Evolutionary conservation across 2,113 vertebrate species (phyloP).

Genomic region (Aegithalos caudatus): DNA sequence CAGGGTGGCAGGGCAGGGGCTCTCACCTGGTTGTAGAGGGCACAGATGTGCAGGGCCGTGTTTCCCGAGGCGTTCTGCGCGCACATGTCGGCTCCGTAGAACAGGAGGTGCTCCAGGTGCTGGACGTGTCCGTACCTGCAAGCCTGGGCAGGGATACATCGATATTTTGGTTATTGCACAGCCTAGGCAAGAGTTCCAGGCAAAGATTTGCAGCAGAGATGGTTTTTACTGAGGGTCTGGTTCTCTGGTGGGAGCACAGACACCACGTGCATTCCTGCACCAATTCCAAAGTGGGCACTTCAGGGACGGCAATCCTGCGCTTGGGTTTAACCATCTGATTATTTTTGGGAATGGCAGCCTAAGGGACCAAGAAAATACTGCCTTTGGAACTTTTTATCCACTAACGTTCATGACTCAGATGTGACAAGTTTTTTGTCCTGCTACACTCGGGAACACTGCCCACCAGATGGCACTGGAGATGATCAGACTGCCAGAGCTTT

Average conservation of each 20-base stretch:
- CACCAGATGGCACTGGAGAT: slow-evolving; percentile 52
- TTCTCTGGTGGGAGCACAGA: neutral
- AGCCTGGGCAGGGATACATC: slow-evolving; percentile 43
- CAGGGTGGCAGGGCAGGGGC: rapidly evolving
- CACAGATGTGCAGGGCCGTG: slow-evolving; percentile 86
- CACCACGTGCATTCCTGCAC: no score
- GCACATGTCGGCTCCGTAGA: slow-evolving; percentile 86
- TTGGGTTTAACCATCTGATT: neutral
- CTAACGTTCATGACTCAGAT: neutral
- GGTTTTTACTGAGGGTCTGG: neutral
- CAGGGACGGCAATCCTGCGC: neutral
- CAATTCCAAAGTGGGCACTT: rapidly evolving
- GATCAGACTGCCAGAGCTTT: neutral
- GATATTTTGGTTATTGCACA: neutral
- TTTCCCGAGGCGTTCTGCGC: slow-evolving; percentile 87
- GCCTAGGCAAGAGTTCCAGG: neutral
- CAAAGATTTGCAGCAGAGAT: neutral
- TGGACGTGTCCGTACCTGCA: slow-evolving; percentile 84
- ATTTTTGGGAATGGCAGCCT: neutral
- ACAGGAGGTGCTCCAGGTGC: slow-evolving; percentile 84
- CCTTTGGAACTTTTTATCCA: neutral
- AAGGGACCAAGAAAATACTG: neutral
- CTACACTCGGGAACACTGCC: rapidly evolving
- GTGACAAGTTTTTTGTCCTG: neutral
- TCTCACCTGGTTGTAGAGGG: slow-evolving; percentile 90